Conservation (phyloP, 2,888 invertebrate genomes). For the Himalopsyche kuldschensis region DNA sequence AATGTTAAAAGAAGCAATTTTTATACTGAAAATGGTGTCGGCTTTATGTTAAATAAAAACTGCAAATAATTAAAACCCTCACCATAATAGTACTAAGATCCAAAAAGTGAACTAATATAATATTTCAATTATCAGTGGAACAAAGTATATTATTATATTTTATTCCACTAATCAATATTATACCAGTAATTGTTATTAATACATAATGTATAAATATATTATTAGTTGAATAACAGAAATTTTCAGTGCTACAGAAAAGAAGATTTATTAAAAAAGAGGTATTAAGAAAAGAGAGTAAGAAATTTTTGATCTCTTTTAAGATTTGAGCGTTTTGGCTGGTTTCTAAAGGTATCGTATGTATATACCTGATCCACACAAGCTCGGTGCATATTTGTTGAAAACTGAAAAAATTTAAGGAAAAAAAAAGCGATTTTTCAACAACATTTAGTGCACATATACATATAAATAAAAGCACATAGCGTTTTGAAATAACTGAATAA, state of each 20-base stretch:
- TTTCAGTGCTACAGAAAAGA: too few species aligned
- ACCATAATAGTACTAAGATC: neutral
- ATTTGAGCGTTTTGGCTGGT: slow-evolving; percentile 28
- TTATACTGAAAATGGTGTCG: neutral
- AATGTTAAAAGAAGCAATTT: slow-evolving; percentile 9
- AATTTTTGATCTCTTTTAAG: neutral
- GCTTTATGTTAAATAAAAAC: neutral
- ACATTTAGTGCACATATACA: neutral
- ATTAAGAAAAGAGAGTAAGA: neutral
- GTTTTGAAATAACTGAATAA: neutral
- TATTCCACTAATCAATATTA: too few species aligned
- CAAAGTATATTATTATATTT: too few species aligned
- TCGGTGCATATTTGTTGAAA: neutral
- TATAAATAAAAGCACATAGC: neutral
- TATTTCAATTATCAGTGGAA: too few species aligned
- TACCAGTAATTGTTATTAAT: too few species aligned
- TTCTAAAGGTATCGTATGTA: slow-evolving; percentile 26
- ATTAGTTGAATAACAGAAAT: too few species aligned
- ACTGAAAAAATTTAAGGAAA: neutral
- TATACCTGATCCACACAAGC: slow-evolving; percentile 33
- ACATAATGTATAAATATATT: too few species aligned
- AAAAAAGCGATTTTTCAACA: neutral
- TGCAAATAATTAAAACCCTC: neutral
- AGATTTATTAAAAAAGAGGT: too few species aligned
- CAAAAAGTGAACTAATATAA: too few species aligned